Evolutionary conservation across 2,888 invertebrate species (phyloP), one percentile per base, ranked within the genome.

Genomic region (Chorisops tibialis): DNA sequence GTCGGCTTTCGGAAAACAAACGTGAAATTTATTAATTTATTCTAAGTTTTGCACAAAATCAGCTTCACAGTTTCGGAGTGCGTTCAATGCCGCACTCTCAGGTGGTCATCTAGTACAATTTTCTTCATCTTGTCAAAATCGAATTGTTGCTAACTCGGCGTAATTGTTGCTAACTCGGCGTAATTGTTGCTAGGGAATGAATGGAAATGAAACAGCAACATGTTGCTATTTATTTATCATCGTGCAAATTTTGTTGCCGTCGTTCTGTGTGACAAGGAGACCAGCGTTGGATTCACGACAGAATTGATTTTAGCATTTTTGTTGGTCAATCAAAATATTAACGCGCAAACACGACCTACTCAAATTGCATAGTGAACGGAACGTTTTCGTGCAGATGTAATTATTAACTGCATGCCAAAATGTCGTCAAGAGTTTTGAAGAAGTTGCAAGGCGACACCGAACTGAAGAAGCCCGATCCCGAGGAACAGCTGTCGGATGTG

Each of bases 401-500:
- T 45, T 30, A n/a, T n/a, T 30, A 50, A 16, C 11, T 6, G 12
- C 6, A 7, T 2, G 30, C 30, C 22, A 68, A 66, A 68, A 87
- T 87, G 87, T 87, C 87, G 41, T 85, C 85, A 35, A 79, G 87
- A 69, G 83, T 86, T 67, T 76, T 87, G 65, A 82, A 85, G 68
- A 87, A 87, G 74, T 75, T 86, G 69, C 86, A 85, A 70, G 84
- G 84, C 37, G 82, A 80, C 41, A 81, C 81, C 69, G 80, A 82
- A 65, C 70, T 79, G 65, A 70, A 71, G 51, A 70, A 68, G 24
- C 30, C 30, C 9, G 73, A 73, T 48, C 77, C 77, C 48, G 81
- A 80, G 65, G 81, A 80, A 69, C 73, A 79, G 64, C 73, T 72
- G 63, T 71, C 72, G 19, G 75, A 75, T 35, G 72, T 74, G 47